Percentiles rank a stretch among this genome's conserved stretches.
Evolutionary conservation across 2,797 vertebrate species (phyloP).

Genomic region (Anomalospiza imberbis): DNA sequence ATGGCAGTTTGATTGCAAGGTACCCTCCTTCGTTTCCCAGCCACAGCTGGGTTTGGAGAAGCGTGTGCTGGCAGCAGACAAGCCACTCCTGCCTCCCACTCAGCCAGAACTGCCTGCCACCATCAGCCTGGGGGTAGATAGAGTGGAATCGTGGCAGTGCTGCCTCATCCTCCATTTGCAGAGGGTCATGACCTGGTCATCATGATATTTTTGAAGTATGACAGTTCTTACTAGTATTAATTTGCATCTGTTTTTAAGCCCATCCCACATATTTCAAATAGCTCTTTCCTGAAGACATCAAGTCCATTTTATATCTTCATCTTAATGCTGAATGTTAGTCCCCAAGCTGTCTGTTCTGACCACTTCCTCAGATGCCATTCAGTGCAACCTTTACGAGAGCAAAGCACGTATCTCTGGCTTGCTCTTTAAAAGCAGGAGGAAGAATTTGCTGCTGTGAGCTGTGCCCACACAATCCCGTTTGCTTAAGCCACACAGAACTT

Average conservation of each 20-base stretch:
- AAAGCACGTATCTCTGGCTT: background rate
- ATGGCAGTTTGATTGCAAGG: constrained; percentile 25
- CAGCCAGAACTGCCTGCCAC: background rate
- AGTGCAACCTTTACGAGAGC: constrained; percentile 29
- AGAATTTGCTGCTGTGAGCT: background rate
- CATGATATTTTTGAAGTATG: background rate
- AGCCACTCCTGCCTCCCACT: background rate
- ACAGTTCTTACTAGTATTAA: background rate
- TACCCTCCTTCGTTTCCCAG: background rate
- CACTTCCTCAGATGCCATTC: constrained; percentile 7
- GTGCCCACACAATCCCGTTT: background rate
- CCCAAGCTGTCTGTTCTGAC: constrained; percentile 3
- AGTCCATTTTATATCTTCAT: background rate
- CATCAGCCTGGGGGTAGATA: background rate
- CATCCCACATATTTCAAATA: background rate
- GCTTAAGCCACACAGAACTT: background rate
- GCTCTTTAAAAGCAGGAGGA: background rate
- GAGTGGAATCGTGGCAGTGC: background rate
- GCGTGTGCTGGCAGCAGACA: background rate
- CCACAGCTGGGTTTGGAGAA: background rate
- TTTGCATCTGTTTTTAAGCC: background rate
- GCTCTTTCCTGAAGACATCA: constrained; percentile 14
- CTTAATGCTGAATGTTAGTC: constrained; percentile 33
- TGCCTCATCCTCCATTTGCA: background rate
- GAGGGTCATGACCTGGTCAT: background rate